Evolutionary conservation across 2,797 vertebrate species (phyloP).

Genomic region (Falco columbarius): DNA sequence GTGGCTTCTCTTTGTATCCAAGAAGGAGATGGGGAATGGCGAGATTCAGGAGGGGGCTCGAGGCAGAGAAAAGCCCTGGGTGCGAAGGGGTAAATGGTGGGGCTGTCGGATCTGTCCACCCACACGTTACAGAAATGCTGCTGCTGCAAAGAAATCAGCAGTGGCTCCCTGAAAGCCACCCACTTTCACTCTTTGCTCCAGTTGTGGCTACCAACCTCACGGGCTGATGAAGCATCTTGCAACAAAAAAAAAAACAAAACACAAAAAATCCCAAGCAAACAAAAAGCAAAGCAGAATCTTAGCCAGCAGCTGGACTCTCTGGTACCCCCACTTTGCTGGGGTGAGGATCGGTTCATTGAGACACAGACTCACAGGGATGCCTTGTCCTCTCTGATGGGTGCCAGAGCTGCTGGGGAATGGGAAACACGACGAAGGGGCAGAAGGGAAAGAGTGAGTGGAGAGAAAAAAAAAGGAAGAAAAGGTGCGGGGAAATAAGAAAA

Average conservation of each 20-base stretch:
- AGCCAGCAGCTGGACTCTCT: background rate
- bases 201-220: background rate
- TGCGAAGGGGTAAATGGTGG: background rate
- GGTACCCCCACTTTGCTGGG: background rate
- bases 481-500: background rate
- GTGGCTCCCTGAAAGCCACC: background rate
- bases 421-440: background rate
- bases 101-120: background rate
- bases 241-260: background rate
- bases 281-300: background rate
- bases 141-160: background rate
- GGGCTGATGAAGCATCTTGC: background rate
- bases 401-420: background rate
- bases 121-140: background rate
- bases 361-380: background rate
- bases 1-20: background rate
- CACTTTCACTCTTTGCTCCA: background rate
- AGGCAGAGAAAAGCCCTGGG: background rate
- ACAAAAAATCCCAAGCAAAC: background rate
- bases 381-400: accelerated
- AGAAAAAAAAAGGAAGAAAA: background rate
- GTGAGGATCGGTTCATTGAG: background rate
- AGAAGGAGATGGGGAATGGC: accelerated
- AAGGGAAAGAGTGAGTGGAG: background rate
- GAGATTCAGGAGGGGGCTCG: background rate